A percentile compares a stretch with the other conserved stretches of the same genome.
These are phyloP conservation scores for Pangasianodon gigas DNA, from an alignment of 2,113 vertebrate genomes.

Conservation along the genomic window DNA sequence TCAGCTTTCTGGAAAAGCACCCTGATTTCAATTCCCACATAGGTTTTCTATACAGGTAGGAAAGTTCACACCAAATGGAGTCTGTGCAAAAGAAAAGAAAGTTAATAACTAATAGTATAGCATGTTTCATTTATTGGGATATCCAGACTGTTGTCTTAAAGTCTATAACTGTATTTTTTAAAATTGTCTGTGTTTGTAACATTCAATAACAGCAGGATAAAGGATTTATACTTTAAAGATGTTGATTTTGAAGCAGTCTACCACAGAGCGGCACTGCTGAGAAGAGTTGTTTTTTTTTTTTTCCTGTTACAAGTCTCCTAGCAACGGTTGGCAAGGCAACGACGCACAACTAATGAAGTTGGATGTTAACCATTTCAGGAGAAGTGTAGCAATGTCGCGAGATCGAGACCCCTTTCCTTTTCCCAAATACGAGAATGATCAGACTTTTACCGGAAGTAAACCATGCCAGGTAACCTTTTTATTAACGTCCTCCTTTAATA, in stretches of 20 bases:
- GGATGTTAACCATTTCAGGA: neutral
- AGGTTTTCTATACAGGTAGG: neutral
- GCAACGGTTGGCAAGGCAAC: constrained; percentile 62
- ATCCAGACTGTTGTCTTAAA: neutral
- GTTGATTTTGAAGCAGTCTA: neutral
- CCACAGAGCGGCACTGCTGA: constrained; percentile 8
- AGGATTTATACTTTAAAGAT: neutral
- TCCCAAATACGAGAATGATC: constrained; percentile 65
- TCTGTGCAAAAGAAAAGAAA: neutral
- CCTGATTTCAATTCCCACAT: neutral
- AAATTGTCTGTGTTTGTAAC: neutral
- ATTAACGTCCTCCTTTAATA: neutral
- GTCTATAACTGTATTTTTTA: neutral
- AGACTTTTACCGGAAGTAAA: constrained; percentile 60
- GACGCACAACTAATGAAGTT: neutral
- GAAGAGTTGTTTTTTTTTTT: neutral
- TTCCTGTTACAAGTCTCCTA: constrained; percentile 58
- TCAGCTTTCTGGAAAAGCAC: neutral
- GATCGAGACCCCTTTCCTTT: constrained; percentile 69
- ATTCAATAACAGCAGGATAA: neutral
- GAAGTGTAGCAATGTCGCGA: constrained; percentile 64
- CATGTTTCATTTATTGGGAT: neutral
- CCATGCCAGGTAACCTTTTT: constrained; percentile 64
- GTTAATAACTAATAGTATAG: neutral
- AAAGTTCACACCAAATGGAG: neutral